phyloP scores from a whole-genome alignment of 53 echinoderm and acorn worm genomes.

The Paracentrotus lividus region DNA sequence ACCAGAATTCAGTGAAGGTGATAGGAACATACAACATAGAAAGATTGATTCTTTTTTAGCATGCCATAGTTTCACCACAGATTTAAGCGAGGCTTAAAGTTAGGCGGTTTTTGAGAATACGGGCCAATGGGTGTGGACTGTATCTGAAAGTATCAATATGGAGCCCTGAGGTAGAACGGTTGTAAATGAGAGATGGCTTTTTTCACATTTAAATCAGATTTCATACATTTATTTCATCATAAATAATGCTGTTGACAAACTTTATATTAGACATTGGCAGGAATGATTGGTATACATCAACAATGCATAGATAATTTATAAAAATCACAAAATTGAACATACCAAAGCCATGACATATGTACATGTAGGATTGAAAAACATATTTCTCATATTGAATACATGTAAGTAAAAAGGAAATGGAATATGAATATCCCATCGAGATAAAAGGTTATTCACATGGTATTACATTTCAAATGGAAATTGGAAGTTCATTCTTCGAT shows the following conservation, averaged over 20 bases:
- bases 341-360: neutral
- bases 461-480: neutral
- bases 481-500: too few relatives aligned
- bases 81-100: too few relatives aligned
- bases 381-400: neutral
- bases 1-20: too few relatives aligned
- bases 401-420: neutral
- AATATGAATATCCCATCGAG: neutral
- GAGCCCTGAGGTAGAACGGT: neutral
- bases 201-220: neutral
- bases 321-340: neutral
- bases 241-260: neutral
- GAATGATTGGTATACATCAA: neutral
- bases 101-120: too few relatives aligned
- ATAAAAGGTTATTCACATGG: neutral
- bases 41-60: too few relatives aligned
- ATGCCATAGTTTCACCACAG: too few relatives aligned
- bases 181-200: neutral
- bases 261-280: neutral
- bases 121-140: too few relatives aligned
- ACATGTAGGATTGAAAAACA: neutral
- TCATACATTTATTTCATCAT: conserved; percentile 16
- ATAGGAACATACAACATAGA: too few relatives aligned
- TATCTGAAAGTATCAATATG: too few relatives aligned
- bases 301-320: neutral